A percentile compares a stretch with the other conserved stretches of the same genome.
Conservation (phyloP, 1,140 invertebrate species). For the Drosophila nebulosa region DNA sequence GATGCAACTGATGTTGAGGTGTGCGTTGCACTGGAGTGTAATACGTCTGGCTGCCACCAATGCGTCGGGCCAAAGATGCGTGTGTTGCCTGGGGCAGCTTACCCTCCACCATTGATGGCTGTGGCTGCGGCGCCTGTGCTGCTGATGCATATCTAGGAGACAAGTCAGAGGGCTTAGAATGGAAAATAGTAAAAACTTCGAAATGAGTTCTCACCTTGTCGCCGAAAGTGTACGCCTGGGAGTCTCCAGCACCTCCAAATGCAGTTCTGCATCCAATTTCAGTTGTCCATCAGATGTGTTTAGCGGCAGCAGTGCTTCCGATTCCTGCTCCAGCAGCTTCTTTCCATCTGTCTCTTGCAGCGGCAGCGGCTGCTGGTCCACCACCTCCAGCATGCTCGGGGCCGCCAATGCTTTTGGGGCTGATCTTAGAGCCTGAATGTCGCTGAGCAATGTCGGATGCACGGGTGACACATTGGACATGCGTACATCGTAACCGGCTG, state of each 20-base stretch:
- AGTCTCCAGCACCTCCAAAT: not conserved
- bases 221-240: constrained; percentile 20
- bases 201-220: constrained; percentile 19
- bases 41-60: constrained; percentile 60
- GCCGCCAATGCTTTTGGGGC: constrained; percentile 47
- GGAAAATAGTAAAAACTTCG: not conserved
- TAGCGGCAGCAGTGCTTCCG: constrained; percentile 2
- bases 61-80: constrained; percentile 41
- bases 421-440: constrained; percentile 69
- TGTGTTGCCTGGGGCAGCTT: constrained; percentile 43
- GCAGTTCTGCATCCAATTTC: not conserved
- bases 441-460: constrained; percentile 86
- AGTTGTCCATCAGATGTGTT: not conserved
- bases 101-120: constrained; percentile 3
- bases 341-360: constrained; percentile 34
- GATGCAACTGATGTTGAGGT: constrained; percentile 63
- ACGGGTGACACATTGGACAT: constrained; percentile 91
- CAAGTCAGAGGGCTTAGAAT: too few species aligned
- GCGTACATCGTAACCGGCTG: constrained; percentile 94
- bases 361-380: not conserved
- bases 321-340: constrained; percentile 78
- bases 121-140: not conserved
- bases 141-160: too few species aligned
- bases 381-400: not conserved
- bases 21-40: constrained; percentile 65